Conservation (phyloP, 1,140 invertebrate species). For the Drosophila baimaii region DNA sequence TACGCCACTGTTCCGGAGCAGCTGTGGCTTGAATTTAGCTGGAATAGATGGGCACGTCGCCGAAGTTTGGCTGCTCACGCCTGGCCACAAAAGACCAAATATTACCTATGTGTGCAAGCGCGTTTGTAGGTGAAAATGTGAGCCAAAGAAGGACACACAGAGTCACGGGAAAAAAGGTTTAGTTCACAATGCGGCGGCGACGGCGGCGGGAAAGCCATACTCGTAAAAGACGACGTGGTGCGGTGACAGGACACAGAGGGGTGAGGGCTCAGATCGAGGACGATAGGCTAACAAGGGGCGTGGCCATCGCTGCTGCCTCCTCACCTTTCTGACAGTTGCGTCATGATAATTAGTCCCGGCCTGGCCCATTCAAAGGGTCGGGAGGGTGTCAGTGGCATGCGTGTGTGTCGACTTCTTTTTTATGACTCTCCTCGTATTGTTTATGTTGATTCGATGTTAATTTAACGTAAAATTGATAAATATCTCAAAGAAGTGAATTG, state of each 20-base stretch:
- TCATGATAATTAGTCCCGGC: conserved; percentile 74
- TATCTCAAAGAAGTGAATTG: conserved; percentile 48
- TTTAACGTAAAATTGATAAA: conserved; percentile 80
- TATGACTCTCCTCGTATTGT: conserved; percentile 69
- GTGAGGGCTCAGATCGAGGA: conserved; percentile 20
- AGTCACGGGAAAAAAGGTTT: conserved; percentile 17
- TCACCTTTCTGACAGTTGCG: conserved; percentile 74
- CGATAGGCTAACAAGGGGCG: conserved; percentile 60
- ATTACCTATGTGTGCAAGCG: conserved; percentile 23
- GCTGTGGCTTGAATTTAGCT: conserved; percentile 63
- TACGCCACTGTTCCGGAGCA: conserved; percentile 57
- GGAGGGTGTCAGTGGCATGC: conserved; percentile 69
- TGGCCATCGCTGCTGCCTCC: conserved; percentile 34
- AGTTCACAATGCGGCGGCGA: conserved; percentile 32
- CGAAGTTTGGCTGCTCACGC: conserved; percentile 67
- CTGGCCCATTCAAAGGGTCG: conserved; percentile 40
- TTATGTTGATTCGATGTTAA: conserved; percentile 81
- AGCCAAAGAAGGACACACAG: conserved; percentile 41
- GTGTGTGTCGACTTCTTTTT: conserved; percentile 66
- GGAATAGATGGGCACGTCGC: conserved; percentile 77
- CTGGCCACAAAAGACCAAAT: conserved; percentile 74
- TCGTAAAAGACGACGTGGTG: conserved; percentile 47
- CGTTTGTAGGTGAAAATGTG: conserved; percentile 59
- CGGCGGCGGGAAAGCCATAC: conserved; percentile 49
- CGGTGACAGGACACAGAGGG: conserved; percentile 38